Conservation (phyloP, 1,140 invertebrate species). For the Achroia grisella region DNA sequence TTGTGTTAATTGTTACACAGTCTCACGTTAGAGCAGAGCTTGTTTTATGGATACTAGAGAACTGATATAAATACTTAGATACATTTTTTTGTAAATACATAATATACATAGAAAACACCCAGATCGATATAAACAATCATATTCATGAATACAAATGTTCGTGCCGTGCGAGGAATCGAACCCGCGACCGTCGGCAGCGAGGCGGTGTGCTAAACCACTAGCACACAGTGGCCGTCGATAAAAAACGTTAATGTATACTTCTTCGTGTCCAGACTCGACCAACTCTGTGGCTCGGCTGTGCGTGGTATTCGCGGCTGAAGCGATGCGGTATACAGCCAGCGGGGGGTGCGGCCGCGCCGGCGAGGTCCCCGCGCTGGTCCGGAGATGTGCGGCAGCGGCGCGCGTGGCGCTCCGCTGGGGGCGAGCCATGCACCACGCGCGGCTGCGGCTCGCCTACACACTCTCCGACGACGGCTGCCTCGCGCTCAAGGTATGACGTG, state of each 20-base stretch:
- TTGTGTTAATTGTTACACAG: no score
- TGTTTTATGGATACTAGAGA: no score
- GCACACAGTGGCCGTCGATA: no score
- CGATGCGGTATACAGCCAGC: constrained; percentile 20
- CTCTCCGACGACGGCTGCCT: constrained; percentile 18
- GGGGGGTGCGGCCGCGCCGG: constrained; percentile 13
- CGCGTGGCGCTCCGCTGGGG: constrained; percentile 37
- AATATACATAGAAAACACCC: no score
- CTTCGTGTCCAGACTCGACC: constrained; percentile 17
- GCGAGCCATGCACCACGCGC: constrained; percentile 37
- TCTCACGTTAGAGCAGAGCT: no score
- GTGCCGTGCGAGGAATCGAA: no score
- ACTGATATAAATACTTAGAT: no score
- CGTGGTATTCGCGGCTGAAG: constrained; percentile 25
- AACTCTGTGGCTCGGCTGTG: constrained; percentile 27
- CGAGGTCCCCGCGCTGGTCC: constrained; percentile 24
- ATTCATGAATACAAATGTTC: no score
- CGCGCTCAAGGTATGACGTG: constrained; percentile 36
- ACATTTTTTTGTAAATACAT: no score
- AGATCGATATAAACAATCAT: no score
- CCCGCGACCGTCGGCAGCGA: no score
- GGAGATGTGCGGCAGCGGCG: constrained; percentile 26
- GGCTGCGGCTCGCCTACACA: constrained; percentile 26
- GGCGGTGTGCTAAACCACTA: no score
- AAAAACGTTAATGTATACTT: background rate